A percentile compares a stretch with the other conserved stretches of the same genome.
Evolutionary conservation across 2,888 invertebrate genomes (phyloP).

Genomic region (Podabrus alpinus): DNA sequence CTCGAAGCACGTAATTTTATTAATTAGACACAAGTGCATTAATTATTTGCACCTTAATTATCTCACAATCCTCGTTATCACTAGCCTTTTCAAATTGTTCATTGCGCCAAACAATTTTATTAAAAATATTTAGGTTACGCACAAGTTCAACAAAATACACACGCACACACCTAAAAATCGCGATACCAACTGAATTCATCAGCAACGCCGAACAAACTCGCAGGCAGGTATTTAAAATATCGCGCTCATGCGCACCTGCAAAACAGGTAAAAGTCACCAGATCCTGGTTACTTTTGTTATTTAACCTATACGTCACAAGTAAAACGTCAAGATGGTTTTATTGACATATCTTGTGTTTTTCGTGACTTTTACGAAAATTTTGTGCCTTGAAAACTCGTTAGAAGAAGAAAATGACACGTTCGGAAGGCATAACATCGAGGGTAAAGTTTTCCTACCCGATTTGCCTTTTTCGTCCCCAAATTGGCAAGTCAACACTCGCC

Average conservation of each 20-base stretch:
- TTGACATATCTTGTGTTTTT: neutral
- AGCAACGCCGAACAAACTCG: neutral
- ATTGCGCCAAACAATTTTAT: neutral
- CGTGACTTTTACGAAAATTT: neutral
- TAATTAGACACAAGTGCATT: neutral
- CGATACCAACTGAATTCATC: neutral
- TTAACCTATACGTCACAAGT: neutral
- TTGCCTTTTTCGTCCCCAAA: conserved; percentile 60
- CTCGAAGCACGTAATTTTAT: conserved; percentile 12
- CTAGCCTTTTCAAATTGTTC: neutral
- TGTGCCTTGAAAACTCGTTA: conserved; percentile 10
- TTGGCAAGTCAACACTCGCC: conserved; percentile 78
- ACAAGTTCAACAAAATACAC: neutral
- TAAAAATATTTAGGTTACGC: conserved; percentile 1
- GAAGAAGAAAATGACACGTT: conserved; percentile 56
- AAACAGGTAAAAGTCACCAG: neutral
- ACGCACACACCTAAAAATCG: neutral
- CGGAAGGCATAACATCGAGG: conserved; percentile 75
- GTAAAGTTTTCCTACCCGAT: conserved; percentile 77
- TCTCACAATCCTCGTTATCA: neutral
- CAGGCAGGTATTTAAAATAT: conserved; percentile 3
- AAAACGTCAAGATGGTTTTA: neutral
- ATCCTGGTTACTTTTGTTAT: neutral
- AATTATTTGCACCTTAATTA: neutral
- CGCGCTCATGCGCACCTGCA: conserved; percentile 1